Conservation (phyloP, 2,113 vertebrate species). For the Microtus oregoni region DNA sequence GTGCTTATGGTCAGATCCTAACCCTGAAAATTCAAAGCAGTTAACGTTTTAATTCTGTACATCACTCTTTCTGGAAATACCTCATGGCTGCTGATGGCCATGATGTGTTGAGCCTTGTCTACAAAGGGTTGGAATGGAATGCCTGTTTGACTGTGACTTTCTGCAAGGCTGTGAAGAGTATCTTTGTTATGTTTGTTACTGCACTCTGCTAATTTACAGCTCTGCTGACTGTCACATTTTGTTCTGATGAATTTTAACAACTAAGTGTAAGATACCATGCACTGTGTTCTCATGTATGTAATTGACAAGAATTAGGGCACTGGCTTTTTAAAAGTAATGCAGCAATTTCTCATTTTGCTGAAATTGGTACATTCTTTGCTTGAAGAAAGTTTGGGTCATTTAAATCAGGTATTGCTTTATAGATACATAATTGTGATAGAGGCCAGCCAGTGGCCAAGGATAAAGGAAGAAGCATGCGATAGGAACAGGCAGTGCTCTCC, state of each 20-base stretch:
- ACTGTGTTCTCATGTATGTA: background rate
- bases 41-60: background rate
- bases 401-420: conserved; percentile 23
- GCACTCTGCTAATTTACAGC: background rate
- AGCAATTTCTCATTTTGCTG: conserved; percentile 31
- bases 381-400: background rate
- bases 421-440: background rate
- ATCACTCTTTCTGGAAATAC: background rate
- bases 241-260: background rate
- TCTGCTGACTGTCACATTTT: background rate
- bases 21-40: background rate
- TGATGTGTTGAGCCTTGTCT: background rate
- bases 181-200: background rate
- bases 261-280: background rate
- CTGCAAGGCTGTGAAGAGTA: background rate
- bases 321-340: background rate
- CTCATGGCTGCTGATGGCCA: too few species aligned
- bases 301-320: background rate
- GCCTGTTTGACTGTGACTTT: background rate
- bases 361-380: background rate
- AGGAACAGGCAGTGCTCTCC: background rate
- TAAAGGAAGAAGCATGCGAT: background rate
- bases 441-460: background rate
- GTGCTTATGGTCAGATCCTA: background rate
- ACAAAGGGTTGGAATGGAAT: too few species aligned